Conservation (phyloP, 2,797 vertebrate species). For the Oceanodroma leucorhoa region DNA sequence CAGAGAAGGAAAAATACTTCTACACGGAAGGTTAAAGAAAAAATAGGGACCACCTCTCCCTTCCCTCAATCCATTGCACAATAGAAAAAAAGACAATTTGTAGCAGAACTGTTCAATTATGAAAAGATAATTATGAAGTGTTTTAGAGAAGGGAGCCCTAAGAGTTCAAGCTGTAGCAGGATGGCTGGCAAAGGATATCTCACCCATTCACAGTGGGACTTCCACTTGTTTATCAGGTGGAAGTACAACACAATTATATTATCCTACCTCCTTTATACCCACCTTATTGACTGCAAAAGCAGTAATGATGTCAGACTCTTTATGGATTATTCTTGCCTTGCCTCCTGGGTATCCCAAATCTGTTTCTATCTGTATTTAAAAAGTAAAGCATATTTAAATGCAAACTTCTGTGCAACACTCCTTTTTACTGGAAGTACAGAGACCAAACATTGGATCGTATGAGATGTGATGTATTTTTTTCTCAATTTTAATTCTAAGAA, state of each 20-base stretch:
- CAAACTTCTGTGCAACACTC: background rate
- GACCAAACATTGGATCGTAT: fast-evolving
- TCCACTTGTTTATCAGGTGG: background rate
- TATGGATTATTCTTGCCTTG: slow-evolving; percentile 97
- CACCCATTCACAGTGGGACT: background rate
- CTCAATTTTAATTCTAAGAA: background rate
- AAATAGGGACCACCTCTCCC: background rate
- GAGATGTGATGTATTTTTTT: background rate
- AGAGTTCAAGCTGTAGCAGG: background rate
- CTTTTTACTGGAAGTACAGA: background rate
- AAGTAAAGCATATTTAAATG: background rate
- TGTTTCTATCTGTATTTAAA: slow-evolving; percentile 82
- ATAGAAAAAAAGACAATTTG: background rate
- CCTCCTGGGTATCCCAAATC: slow-evolving; percentile 83
- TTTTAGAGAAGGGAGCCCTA: background rate
- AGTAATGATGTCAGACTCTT: slow-evolving; percentile 98
- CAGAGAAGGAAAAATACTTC: background rate
- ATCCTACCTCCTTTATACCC: slow-evolving; percentile 12
- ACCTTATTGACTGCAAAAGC: slow-evolving; percentile 99
- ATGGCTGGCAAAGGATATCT: background rate
- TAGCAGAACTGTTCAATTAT: background rate
- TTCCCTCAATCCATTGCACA: background rate
- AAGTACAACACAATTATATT: background rate
- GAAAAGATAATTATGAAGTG: background rate
- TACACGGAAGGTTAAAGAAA: background rate